phyloP scores from a whole-genome alignment of 2,888 invertebrate species.

The Heliconius hortense region DNA sequence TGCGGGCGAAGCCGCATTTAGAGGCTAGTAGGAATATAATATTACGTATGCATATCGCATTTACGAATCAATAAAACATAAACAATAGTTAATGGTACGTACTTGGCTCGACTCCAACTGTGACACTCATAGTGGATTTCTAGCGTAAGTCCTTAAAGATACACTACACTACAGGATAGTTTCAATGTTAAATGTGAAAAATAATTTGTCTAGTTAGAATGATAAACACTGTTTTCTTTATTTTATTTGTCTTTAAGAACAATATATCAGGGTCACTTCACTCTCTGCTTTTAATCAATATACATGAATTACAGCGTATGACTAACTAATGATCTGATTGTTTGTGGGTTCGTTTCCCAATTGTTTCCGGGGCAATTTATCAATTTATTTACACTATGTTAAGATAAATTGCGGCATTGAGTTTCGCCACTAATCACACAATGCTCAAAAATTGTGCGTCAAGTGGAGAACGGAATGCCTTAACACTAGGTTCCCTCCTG shows the following conservation, averaged over 20 bases:
- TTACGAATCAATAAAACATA: slow-evolving; percentile 18
- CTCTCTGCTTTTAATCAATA: too few relatives aligned
- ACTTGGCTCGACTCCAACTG: slow-evolving; percentile 21
- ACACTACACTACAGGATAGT: neutral
- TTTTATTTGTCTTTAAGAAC: too few relatives aligned
- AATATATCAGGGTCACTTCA: too few relatives aligned
- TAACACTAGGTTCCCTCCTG: neutral
- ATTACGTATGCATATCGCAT: neutral
- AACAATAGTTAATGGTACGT: slow-evolving; percentile 21
- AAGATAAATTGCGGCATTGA: neutral
- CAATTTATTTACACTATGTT: neutral
- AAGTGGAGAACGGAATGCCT: neutral
- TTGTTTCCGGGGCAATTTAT: neutral
- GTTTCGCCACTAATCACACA: neutral
- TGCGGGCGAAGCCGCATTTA: neutral
- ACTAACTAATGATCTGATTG: neutral
- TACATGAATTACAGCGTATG: neutral
- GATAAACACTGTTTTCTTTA: too few relatives aligned
- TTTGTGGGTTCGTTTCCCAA: neutral
- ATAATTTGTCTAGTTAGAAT: neutral
- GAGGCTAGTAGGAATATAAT: neutral
- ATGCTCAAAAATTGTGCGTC: neutral
- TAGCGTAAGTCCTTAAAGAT: slow-evolving; percentile 15
- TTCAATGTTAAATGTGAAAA: neutral
- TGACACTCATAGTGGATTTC: slow-evolving; percentile 21